Percentiles rank a stretch among this genome's conserved stretches.
These are phyloP conservation scores for Pantherophis alleghaniensis DNA, from an alignment of 2,797 vertebrate genomes.

Conservation along the genomic window DNA sequence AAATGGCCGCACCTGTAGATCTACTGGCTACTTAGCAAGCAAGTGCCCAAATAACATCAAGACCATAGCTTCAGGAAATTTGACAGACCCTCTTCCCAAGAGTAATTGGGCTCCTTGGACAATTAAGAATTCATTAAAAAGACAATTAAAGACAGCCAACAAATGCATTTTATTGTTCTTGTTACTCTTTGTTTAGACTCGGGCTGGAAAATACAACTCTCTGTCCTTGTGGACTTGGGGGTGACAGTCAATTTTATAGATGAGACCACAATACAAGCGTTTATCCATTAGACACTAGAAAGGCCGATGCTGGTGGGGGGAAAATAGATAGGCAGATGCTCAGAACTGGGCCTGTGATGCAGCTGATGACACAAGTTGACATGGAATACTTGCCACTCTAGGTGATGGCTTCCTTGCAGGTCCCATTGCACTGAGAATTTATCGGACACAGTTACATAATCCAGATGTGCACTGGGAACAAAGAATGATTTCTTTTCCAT, in stretches of 20 bases:
- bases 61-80: not conserved
- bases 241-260: not conserved
- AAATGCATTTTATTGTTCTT: not conserved
- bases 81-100: not conserved
- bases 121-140: not conserved
- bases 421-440: not conserved
- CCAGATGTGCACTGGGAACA: not conserved
- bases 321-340: not conserved
- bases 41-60: not conserved
- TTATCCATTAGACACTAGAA: not conserved
- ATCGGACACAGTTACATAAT: not conserved
- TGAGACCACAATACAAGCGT: not conserved
- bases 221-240: not conserved
- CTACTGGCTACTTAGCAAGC: not conserved
- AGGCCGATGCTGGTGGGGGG: not conserved
- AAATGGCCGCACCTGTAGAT: not conserved
- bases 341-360: not conserved
- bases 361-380: not conserved
- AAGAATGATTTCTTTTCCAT: not conserved
- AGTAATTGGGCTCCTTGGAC: not conserved
- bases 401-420: not conserved
- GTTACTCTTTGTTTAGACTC: not conserved
- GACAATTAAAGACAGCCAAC: not conserved
- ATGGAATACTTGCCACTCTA: not conserved
- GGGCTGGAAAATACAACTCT: not conserved